Evolutionary conservation across 2,797 vertebrate species (phyloP), one percentile per base, ranked within the genome.

Genomic region (Trachurus trachurus): DNA sequence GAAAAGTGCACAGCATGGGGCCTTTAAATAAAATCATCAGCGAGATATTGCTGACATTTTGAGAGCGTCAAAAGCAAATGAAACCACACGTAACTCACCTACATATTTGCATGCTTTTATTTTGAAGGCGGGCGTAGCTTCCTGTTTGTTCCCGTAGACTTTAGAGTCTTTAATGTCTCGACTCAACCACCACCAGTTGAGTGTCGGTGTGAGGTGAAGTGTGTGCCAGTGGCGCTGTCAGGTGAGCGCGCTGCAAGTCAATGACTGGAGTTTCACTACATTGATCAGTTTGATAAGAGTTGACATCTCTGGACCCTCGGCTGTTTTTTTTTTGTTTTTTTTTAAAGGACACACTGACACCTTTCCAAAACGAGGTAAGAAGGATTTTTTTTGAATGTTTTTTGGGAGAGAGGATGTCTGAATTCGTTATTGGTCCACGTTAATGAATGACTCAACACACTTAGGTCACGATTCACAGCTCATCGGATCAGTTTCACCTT

Each of bases 361-460:
- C 9, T 19, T 76, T 52, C 45, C n/a, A 37, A 62, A 64, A 13
- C 37, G 8, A 79, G 79, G 89, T 89, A 78, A 79, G 82, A 63
- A 7, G 0, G 9, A 49, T 29, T 22, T 5, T 7, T 21, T 64
- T 40, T 22, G 6, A 11, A 7, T 54, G 10, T 31, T 10, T 6
- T 7, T 19, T 26, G 26, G n/a, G 12, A 17, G n/a, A 5, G 26
- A 22, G 9, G 1, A 3, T 6, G 5, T 63, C 8, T 31, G 1
- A 2, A 4, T 31, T 12, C 12, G 16, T 1, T 34, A 11, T 52
- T 74, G 15, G 2, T 75, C 57, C 52, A 52, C 21, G 42, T 79
- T 64, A 64, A 54, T 65, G 42, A 80, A 80, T 80, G 42, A 74
- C 9, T 60, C 12, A 15, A 22, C 9, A 5, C 44, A 47, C 9